A percentile compares a stretch with the other conserved stretches of the same genome.
These are phyloP conservation scores for Typhlichthys eigenmanni DNA, from an alignment of 2,797 vertebrate genomes.

Conservation along the genomic window DNA sequence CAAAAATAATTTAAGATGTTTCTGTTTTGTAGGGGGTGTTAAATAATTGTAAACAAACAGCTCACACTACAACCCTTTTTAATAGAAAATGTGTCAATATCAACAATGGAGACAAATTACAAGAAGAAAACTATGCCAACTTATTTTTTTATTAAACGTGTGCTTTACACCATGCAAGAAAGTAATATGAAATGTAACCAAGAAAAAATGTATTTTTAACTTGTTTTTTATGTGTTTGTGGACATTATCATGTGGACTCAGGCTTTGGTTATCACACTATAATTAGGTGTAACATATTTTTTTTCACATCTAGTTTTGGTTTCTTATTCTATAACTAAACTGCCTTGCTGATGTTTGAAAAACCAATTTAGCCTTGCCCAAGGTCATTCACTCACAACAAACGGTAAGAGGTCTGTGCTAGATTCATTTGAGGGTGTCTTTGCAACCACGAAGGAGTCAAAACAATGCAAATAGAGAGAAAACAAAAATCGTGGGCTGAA, in stretches of 20 bases:
- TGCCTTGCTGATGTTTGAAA: slow-evolving; percentile 45
- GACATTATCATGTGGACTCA: no score
- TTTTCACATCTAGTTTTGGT: slow-evolving; percentile 26
- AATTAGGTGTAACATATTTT: not conserved
- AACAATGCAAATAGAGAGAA: slow-evolving; percentile 7
- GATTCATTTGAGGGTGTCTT: slow-evolving; percentile 35
- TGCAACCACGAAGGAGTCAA: slow-evolving; percentile 33
- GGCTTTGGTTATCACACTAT: no score
- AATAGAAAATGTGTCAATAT: no score
- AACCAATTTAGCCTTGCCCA: slow-evolving; percentile 49
- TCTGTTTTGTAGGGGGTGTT: slow-evolving; percentile 4
- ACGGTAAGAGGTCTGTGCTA: slow-evolving; percentile 25
- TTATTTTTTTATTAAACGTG: no score
- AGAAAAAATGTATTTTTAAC: no score
- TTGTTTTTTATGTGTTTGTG: no score
- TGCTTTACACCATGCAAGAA: no score
- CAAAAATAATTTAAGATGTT: slow-evolving; percentile 19
- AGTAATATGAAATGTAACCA: no score
- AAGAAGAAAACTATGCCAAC: no score
- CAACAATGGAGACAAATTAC: no score
- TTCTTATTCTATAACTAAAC: slow-evolving; percentile 3
- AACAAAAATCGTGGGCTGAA: slow-evolving; percentile 46
- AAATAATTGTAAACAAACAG: not conserved
- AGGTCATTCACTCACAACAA: slow-evolving; percentile 29
- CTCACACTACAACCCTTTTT: no score